Percentiles rank a stretch among this genome's conserved stretches.
These are phyloP conservation scores for Tapirus indicus DNA, from an alignment of 2,797 vertebrate species.

Conservation along the genomic window DNA sequence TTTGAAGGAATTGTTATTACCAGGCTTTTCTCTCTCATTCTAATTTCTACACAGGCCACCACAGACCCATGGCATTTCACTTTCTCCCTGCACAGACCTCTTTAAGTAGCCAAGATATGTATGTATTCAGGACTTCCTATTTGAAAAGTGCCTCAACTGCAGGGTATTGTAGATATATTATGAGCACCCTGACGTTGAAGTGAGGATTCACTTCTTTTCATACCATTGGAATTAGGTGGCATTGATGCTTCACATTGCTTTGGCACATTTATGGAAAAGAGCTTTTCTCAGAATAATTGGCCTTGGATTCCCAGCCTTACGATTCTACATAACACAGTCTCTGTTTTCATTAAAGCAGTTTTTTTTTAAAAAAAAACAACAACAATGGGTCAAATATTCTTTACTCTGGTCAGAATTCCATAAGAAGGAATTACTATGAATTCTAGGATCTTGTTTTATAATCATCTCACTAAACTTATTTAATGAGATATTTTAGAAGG, in stretches of 20 bases:
- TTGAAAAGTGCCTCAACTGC: neutral
- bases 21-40: neutral
- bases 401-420: constrained; percentile 16
- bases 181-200: neutral
- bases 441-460: constrained; percentile 4
- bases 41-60: neutral
- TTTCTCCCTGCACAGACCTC: neutral
- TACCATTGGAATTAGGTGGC: neutral
- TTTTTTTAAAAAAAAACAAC: neutral
- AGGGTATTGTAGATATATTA: neutral
- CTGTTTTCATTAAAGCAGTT: neutral
- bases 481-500: constrained; percentile 53
- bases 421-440: neutral
- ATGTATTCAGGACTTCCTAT: neutral
- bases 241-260: neutral
- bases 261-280: neutral
- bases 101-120: neutral
- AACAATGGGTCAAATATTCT: neutral
- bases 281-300: constrained; percentile 53
- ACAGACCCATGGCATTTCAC: neutral
- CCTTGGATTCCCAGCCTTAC: constrained; percentile 10
- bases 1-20: neutral
- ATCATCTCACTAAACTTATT: neutral
- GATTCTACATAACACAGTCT: neutral
- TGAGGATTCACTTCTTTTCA: neutral